These are phyloP conservation scores for Caenorhabditis sulstoni DNA, from an alignment of 2,888 invertebrate species.

Conservation along the genomic window DNA sequence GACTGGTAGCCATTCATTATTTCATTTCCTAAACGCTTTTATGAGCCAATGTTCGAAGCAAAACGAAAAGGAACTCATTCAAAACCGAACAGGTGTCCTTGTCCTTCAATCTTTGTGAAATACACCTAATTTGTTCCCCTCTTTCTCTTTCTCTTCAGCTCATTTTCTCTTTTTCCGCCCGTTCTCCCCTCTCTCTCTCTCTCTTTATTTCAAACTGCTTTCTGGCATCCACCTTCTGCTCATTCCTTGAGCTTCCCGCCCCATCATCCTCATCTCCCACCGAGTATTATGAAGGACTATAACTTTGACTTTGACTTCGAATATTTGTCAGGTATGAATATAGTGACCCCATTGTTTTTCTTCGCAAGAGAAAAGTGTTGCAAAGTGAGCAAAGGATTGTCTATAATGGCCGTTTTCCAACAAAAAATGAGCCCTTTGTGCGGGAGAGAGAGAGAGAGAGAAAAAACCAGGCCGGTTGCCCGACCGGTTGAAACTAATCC, in stretches of 20 bases:
- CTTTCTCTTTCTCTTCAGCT: neutral
- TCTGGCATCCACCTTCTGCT: neutral
- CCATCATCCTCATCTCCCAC: slow-evolving; percentile 8
- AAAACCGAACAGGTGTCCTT: slow-evolving; percentile 50
- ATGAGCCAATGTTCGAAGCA: slow-evolving; percentile 13
- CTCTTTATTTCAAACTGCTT: slow-evolving; percentile 12
- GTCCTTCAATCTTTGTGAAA: slow-evolving; percentile 42
- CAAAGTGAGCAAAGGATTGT: neutral
- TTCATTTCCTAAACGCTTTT: slow-evolving; percentile 34
- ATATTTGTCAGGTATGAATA: slow-evolving; percentile 36
- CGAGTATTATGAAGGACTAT: slow-evolving; percentile 41
- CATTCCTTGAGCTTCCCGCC: neutral
- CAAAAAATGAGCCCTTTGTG: slow-evolving; percentile 42
- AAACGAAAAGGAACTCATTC: slow-evolving; percentile 37
- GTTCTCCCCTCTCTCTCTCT: neutral
- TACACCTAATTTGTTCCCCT: slow-evolving; percentile 38
- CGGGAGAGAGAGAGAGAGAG: too few relatives aligned
- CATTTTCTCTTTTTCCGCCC: neutral
- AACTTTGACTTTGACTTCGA: slow-evolving; percentile 39
- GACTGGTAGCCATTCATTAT: slow-evolving; percentile 21
- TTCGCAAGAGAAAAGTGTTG: neutral
- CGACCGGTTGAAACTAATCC: slow-evolving; percentile 57
- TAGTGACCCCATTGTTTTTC: slow-evolving; percentile 27
- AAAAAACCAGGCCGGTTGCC: slow-evolving; percentile 23
- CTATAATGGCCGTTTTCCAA: slow-evolving; percentile 15